Base-by-base conservation (phyloP, 2,113 vertebrate genomes). In the Lagenorhynchus albirostris region DNA sequence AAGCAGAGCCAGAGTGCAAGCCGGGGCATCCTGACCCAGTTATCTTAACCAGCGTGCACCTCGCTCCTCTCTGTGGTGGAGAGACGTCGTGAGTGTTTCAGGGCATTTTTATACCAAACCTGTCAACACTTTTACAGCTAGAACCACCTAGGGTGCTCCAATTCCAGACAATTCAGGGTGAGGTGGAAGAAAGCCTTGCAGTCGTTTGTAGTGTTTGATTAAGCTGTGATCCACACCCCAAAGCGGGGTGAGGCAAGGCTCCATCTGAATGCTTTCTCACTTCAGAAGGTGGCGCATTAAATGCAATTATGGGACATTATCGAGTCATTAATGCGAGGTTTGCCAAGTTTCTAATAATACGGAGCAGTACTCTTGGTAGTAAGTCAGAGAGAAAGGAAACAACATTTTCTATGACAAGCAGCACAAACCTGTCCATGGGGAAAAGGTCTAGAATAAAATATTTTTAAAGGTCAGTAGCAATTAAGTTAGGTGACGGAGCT, bases 1-100 rank as follows among this genome's bases (percentile, higher is more conserved):
- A 18, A 6, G 2, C 8, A 21, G 25, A 60, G n/a, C 9, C 33
- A 18, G 20, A 8, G n/a, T 26, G 2, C n/a, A 50, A 8, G 25
- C 11, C 7, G 20, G 70, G 60, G 26, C 25, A 3, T 3, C 29
- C 8, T 33, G 68, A 15, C 23, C 53, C 55, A 23, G 3, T 23
- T 33, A 11, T n/a, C n/a, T 33, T 31, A 25, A 17, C 4, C 12
- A 0, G 21, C 0, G 1, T 2, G 20, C 33, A 15, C 5, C 38
- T 55, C 5, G 0, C 47, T 55, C 38, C 11, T 60, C 3, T 68
- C 36, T 0, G 0, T 8, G 20, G 2, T 23, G n/a, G 50, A 55
- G 25, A 23, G 36, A 12, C 65, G 9, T 6, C 0, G 9, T 0
- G 15, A 44, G 13, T 26, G 23, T 71, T n/a, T 84, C 44, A 31